phyloP scores from a whole-genome alignment of 2,797 vertebrate species.

The Lagorchestes hirsutus region DNA sequence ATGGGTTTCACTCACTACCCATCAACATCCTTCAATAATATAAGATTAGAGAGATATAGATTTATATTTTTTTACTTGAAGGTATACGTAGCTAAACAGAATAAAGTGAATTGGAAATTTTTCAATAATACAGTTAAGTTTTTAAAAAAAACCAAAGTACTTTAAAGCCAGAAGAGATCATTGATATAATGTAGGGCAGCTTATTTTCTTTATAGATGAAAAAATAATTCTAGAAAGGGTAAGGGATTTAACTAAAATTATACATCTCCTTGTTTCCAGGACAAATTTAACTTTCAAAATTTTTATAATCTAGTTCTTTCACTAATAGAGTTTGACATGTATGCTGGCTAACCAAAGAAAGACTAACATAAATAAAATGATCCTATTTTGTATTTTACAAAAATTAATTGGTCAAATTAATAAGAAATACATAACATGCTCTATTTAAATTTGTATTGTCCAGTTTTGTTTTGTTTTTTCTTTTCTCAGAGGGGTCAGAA shows the following conservation, averaged over 20 bases:
- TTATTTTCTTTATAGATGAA: not conserved
- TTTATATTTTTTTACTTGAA: no score
- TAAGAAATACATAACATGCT: not conserved
- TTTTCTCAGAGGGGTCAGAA: not conserved
- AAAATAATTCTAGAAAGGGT: not conserved
- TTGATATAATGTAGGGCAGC: not conserved
- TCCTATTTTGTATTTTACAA: not conserved
- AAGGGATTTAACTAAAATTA: not conserved
- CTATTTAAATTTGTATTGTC: not conserved
- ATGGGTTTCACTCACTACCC: not conserved
- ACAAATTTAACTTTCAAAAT: not conserved
- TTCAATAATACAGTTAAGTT: not conserved
- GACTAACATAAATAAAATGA: not conserved
- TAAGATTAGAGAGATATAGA: not conserved
- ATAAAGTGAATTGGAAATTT: not conserved
- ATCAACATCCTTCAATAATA: not conserved
- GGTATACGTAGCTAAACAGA: not conserved
- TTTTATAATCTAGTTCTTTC: not conserved
- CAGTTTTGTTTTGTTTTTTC: not conserved
- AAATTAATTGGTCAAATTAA: not conserved
- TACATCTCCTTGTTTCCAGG: not conserved
- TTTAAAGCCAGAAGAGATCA: not conserved
- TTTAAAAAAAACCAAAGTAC: not conserved
- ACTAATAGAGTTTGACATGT: not conserved
- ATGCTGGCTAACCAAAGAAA: not conserved